Conservation (phyloP, 2,113 vertebrate species). For the Rhynchopsitta pachyrhyncha region DNA sequence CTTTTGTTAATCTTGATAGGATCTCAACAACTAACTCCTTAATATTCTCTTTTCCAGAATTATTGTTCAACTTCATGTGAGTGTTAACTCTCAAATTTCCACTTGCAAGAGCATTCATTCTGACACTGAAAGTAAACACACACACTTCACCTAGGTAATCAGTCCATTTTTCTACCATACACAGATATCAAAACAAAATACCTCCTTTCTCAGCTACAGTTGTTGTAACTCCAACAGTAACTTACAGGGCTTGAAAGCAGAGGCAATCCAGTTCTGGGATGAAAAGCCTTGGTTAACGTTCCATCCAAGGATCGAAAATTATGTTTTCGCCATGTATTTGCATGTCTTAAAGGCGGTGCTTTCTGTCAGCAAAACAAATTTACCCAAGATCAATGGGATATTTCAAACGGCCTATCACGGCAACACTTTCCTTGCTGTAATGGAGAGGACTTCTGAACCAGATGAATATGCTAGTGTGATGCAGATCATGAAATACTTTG, state of each 20-base stretch:
- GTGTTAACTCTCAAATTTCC: not conserved
- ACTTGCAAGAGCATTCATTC: not conserved
- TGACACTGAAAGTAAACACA: not conserved
- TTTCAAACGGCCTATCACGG: not conserved
- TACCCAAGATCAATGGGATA: not conserved
- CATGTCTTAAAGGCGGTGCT: conserved; percentile 79
- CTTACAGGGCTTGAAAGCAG: conserved; percentile 97
- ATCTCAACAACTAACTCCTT: not conserved
- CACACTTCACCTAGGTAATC: not conserved
- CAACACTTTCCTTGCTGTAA: not conserved
- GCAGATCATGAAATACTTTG: not conserved
- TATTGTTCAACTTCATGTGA: not conserved
- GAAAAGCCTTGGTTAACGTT: conserved; percentile 92
- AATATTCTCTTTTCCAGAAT: not conserved
- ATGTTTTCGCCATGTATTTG: conserved; percentile 87
- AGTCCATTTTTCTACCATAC: not conserved
- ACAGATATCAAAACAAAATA: not conserved
- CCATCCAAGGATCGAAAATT: conserved; percentile 90
- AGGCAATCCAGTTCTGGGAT: conserved; percentile 94
- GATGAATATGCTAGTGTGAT: too few relatives aligned
- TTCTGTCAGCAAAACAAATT: conserved; percentile 72
- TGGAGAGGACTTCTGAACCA: not conserved
- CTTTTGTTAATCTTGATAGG: not conserved
- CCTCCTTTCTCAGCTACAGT: not conserved
- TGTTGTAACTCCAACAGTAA: not conserved